Conservation (phyloP, 2,888 invertebrate genomes). For the Cheilosia grossa region DNA sequence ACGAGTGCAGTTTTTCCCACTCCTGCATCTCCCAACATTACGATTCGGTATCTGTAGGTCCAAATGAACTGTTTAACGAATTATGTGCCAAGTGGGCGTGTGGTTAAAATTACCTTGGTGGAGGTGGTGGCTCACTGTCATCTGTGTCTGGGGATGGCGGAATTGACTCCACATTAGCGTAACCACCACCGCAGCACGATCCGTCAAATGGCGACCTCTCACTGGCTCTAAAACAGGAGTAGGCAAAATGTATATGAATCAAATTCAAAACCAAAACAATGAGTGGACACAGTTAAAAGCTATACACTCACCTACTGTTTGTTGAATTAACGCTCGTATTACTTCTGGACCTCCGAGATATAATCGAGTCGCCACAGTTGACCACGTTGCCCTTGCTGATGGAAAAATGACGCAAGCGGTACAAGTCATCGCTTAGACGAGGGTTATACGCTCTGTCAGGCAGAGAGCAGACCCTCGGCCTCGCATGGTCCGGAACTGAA, state of each 20-base stretch:
- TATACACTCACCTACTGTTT: constrained; percentile 89
- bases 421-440: constrained; percentile 91
- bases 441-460: constrained; percentile 95
- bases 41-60: constrained; percentile 89
- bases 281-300: background rate
- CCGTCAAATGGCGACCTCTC: constrained; percentile 94
- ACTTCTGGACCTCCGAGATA: constrained; percentile 92
- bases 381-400: constrained; percentile 95
- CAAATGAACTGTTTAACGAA: background rate
- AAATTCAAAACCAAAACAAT: background rate
- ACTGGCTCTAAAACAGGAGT: constrained; percentile 86
- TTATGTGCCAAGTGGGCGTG: background rate
- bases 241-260: background rate
- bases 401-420: constrained; percentile 92
- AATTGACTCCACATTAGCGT: constrained; percentile 90
- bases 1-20: constrained; percentile 96
- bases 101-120: constrained; percentile 76
- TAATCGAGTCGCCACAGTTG: constrained; percentile 95
- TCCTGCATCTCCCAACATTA: constrained; percentile 92
- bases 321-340: constrained; percentile 95
- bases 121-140: constrained; percentile 86
- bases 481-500: constrained; percentile 91
- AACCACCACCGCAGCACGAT: constrained; percentile 92
- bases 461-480: constrained; percentile 92
- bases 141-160: constrained; percentile 90